These are phyloP conservation scores for Sinotaia quadrata DNA, from an alignment of 2,888 invertebrate genomes.

Conservation along the genomic window DNA sequence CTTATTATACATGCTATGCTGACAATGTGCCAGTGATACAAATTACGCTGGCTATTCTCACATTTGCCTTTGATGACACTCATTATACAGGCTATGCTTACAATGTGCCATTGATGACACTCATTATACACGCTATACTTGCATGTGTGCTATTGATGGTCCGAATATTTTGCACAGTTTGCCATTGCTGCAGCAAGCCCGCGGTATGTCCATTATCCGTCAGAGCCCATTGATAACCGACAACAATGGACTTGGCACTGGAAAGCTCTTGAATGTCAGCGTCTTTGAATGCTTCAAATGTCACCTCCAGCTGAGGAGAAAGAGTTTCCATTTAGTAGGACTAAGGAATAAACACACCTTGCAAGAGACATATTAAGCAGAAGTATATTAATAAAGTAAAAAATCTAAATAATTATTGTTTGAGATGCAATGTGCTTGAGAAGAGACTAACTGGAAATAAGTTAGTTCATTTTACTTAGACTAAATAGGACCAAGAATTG, in stretches of 20 bases:
- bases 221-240: slow-evolving; percentile 34
- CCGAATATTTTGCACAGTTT: slow-evolving; percentile 1
- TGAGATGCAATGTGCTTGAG: too few relatives aligned
- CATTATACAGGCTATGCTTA: background rate
- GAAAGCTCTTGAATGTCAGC: slow-evolving; percentile 28
- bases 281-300: slow-evolving; percentile 28
- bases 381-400: too few relatives aligned
- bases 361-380: too few relatives aligned
- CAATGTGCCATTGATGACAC: background rate
- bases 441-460: too few relatives aligned
- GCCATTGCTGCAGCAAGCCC: slow-evolving; percentile 25
- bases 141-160: slow-evolving; percentile 25
- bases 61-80: too few relatives aligned
- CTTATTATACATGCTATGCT: slow-evolving; percentile 2
- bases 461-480: too few relatives aligned
- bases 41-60: too few relatives aligned
- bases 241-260: slow-evolving; percentile 17
- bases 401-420: too few relatives aligned
- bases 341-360: too few relatives aligned
- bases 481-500: too few relatives aligned
- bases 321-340: too few relatives aligned
- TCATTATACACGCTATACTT: slow-evolving; percentile 8
- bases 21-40: too few relatives aligned
- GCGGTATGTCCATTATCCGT: slow-evolving; percentile 27
- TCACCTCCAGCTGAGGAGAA: slow-evolving; percentile 24